A percentile compares a stretch with the other conserved stretches of the same genome.
These are phyloP conservation scores for Drosophila leontia DNA, from an alignment of 1,140 invertebrate genomes.

Conservation along the genomic window DNA sequence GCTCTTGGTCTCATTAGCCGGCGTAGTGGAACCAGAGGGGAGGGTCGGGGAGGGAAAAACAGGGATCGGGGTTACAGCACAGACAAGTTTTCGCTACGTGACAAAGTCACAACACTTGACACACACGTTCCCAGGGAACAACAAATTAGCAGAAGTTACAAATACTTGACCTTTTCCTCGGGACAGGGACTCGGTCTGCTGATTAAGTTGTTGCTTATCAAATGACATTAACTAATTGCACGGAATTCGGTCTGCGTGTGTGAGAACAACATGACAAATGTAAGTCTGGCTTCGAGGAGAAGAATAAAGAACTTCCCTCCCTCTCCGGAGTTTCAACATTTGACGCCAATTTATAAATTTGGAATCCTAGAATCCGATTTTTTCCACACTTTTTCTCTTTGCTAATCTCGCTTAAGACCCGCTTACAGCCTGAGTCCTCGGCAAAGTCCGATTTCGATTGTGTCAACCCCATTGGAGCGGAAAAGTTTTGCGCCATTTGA, in stretches of 20 bases:
- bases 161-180: constrained; percentile 76
- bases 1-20: constrained; percentile 61
- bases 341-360: constrained; percentile 81
- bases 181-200: constrained; percentile 26
- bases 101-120: constrained; percentile 80
- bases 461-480: constrained; percentile 54
- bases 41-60: not conserved
- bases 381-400: constrained; percentile 33
- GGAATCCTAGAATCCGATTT: constrained; percentile 60
- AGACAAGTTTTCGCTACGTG: constrained; percentile 80
- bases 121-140: constrained; percentile 61
- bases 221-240: constrained; percentile 80
- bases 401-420: constrained; percentile 72
- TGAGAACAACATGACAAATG: constrained; percentile 61
- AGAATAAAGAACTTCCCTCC: not conserved
- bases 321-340: constrained; percentile 40
- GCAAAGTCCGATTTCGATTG: constrained; percentile 47
- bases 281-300: constrained; percentile 12
- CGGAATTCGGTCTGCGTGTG: constrained; percentile 35
- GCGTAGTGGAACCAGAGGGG: constrained; percentile 3
- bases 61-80: constrained; percentile 27
- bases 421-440: constrained; percentile 49
- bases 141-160: constrained; percentile 73
- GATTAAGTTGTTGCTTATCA: constrained; percentile 72
- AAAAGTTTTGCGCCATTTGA: constrained; percentile 77